Percentiles rank a stretch among this genome's conserved stretches.
These are phyloP conservation scores for Nasonia giraulti DNA, from an alignment of 1,140 invertebrate genomes.

Conservation along the genomic window DNA sequence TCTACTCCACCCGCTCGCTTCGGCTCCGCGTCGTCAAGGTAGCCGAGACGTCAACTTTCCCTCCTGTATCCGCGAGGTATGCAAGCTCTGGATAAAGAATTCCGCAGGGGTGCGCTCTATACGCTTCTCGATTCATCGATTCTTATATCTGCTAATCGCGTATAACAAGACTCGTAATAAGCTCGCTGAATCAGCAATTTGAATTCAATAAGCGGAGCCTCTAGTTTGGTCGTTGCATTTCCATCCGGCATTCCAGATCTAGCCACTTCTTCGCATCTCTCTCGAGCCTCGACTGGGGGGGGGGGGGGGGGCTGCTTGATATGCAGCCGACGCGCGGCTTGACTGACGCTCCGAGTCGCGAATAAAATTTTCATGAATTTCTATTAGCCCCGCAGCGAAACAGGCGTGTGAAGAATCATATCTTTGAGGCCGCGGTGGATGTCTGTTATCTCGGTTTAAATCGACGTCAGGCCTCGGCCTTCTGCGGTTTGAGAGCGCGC, in stretches of 20 bases:
- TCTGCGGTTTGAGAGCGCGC: conserved; percentile 23
- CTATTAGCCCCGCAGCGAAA: conserved; percentile 66
- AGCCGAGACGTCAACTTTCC: too few species aligned
- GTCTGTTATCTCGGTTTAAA: conserved; percentile 13
- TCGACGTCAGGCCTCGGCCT: conserved; percentile 10
- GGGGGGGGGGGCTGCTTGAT: conserved; percentile 63
- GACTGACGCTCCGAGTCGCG: conserved; percentile 73
- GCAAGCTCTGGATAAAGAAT: background rate
- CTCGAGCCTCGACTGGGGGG: background rate
- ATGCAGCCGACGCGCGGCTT: conserved; percentile 69
- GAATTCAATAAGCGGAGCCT: too few species aligned
- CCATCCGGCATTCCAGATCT: background rate
- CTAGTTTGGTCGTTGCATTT: too few species aligned
- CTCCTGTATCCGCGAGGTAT: too few species aligned
- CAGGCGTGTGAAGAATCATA: conserved; percentile 7
- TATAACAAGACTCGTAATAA: too few species aligned
- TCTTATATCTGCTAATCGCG: too few species aligned
- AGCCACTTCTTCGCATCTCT: background rate
- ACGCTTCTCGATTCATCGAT: too few species aligned
- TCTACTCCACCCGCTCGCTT: conserved; percentile 55
- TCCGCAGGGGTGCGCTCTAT: too few species aligned
- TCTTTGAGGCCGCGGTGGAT: too few species aligned
- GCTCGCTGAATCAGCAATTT: too few species aligned
- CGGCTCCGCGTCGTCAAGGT: conserved; percentile 46
- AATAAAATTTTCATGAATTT: conserved; percentile 76